Evolutionary conservation across 2,888 invertebrate species (phyloP), one percentile per base, ranked within the genome.

Genomic region (Drosophila meridionalis): DNA sequence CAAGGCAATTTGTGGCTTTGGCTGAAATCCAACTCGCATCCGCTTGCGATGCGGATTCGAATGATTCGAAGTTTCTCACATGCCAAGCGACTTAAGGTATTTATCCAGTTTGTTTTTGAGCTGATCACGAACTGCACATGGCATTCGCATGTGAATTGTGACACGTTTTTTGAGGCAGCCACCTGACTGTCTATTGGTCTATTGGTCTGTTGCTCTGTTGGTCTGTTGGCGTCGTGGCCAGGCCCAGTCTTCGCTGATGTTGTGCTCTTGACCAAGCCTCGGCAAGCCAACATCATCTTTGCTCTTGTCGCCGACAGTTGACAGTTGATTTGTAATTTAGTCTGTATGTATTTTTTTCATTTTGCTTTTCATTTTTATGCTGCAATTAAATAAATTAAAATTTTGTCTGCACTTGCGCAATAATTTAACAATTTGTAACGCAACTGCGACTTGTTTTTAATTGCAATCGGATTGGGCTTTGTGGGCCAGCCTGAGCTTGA

Each of bases 341-440:
- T 53, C 52, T 60, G 56, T 38, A 7, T 45, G 45, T 45, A 40
- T 65, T 47, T 43, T 30, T 66, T 61, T 43, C 40, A 28, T 61
- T 48, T n/a, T 4, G 45, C n/a, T 36, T 58, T 38, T 48, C 36
- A 43, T 50, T 65, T 43, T 40, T 50, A 53, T 53, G 59, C 64
- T 66, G 82, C 79, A 83, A 83, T 84, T 83, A 82, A 84, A 83
- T 84, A 77, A 82, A 83, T 84, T 81, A 81, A 83, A 80, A 83
- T 75, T 75, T 83, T 75, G 75, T 84, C 69, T 79, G 47, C 69
- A 62, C 66, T 83, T 84, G 83, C 75, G 85, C 69, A 83, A 84
- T 76, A 75, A 76, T 75, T 76, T 72, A 66, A 78, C 78, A 76
- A 83, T 80, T 73, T 78, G 73, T 73, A 80, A 81, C 73, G 66